These are phyloP conservation scores for Drosophila melanogaster DNA, from an alignment of 1,140 invertebrate genomes.

Conservation along the genomic window Release_6_plus_ISO1_MT NC_004354.4:7687501-7688000, in stretches of 20 bases:
- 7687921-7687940: slow-evolving; percentile 27
- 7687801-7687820: slow-evolving; percentile 63
- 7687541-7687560: slow-evolving; percentile 98
- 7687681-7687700: slow-evolving; percentile 98
- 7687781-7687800: neutral
- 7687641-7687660: slow-evolving; percentile 97
- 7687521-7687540: slow-evolving; percentile 94
- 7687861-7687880: slow-evolving; percentile 90
- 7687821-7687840: slow-evolving; percentile 96
- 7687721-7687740: slow-evolving; percentile 99
- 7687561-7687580: slow-evolving; percentile 94
- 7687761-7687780: neutral
- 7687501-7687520: slow-evolving; percentile 92
- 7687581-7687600: slow-evolving; percentile 98
- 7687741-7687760: slow-evolving; percentile 89
- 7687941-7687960: slow-evolving; percentile 39
- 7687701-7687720: slow-evolving; percentile 93
- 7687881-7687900: slow-evolving; percentile 86
- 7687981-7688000: slow-evolving; percentile 70
- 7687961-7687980: slow-evolving; percentile 47
- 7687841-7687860: slow-evolving; percentile 92
- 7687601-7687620: slow-evolving; percentile 97
- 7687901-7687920: slow-evolving; percentile 6
- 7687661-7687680: slow-evolving; percentile 99
- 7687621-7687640: slow-evolving; percentile 99